Percentiles rank a stretch among this genome's conserved stretches.
Evolutionary conservation across 2,797 vertebrate genomes (phyloP).

Genomic region (Rhynchonycteris naso): DNA sequence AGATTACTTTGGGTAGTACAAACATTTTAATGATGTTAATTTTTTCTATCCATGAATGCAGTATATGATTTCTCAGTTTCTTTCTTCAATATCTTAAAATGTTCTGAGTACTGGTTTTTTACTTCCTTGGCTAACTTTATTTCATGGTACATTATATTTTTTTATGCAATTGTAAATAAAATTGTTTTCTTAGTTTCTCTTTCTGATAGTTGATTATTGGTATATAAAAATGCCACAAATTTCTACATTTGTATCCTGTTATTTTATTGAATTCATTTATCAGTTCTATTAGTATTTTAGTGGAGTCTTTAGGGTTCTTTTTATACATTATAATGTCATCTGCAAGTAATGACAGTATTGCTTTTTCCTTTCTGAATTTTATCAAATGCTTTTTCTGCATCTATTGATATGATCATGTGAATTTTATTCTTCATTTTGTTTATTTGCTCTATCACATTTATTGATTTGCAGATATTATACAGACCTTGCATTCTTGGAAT

Average conservation of each 20-base stretch:
- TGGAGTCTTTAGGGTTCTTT: background rate
- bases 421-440: background rate
- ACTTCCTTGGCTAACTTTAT: background rate
- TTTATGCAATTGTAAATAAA: background rate
- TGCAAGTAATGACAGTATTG: background rate
- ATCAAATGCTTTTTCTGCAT: background rate
- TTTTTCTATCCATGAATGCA: no score
- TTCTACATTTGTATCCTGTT: background rate
- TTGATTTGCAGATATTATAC: background rate
- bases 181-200: background rate
- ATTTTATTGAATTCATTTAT: background rate
- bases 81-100: background rate
- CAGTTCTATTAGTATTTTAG: background rate
- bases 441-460: background rate
- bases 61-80: no score
- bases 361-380: background rate
- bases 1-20: background rate
- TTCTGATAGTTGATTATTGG: background rate
- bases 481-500: background rate
- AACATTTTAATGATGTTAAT: background rate
- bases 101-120: background rate
- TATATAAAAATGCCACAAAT: background rate
- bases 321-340: background rate
- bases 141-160: background rate
- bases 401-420: background rate